These are phyloP conservation scores for Leucozona laternaria DNA, from an alignment of 2,888 invertebrate species.

Conservation along the genomic window DNA sequence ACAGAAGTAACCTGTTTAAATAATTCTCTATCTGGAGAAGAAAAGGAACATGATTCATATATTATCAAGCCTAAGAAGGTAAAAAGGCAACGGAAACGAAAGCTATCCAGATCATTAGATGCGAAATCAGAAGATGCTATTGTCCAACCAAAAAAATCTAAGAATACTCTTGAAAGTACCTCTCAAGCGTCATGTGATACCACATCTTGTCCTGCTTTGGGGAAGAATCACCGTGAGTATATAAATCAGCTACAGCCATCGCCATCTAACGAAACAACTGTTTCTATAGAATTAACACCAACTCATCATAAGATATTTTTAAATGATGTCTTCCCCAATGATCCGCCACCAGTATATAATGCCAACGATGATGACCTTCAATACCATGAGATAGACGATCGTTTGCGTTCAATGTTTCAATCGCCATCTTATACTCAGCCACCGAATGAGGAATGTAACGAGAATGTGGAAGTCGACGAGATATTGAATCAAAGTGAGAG, in stretches of 20 bases:
- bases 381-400: constrained; percentile 77
- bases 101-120: constrained; percentile 20
- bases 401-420: constrained; percentile 77
- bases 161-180: background rate
- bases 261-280: constrained; percentile 10
- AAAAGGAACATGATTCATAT: background rate
- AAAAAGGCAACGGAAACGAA: constrained; percentile 31
- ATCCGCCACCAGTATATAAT: constrained; percentile 52
- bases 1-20: background rate
- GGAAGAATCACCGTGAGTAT: background rate
- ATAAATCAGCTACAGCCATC: background rate
- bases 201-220: background rate
- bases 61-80: constrained; percentile 25
- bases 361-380: constrained; percentile 75
- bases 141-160: constrained; percentile 8
- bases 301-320: constrained; percentile 76
- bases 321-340: constrained; percentile 56
- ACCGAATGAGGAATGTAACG: background rate
- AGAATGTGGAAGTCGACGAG: constrained; percentile 29
- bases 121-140: background rate
- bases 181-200: background rate
- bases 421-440: constrained; percentile 72
- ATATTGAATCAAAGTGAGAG: constrained; percentile 35
- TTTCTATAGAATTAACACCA: constrained; percentile 38
- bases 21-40: constrained; percentile 13